A percentile compares a stretch with the other conserved stretches of the same genome.
phyloP scores from a whole-genome alignment of 2,888 invertebrate species.

The Tetropium fuscum region DNA sequence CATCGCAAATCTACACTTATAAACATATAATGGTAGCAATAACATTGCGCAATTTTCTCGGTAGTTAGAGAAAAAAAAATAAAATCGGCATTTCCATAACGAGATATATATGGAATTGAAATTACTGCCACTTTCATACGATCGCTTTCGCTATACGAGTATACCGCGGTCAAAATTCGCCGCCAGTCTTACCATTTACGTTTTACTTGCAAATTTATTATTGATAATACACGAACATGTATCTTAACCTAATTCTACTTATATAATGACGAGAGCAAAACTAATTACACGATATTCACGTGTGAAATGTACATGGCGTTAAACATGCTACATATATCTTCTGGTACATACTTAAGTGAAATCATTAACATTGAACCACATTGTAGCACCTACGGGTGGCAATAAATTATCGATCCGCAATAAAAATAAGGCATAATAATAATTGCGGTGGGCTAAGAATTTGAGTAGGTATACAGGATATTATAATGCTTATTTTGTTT shows the following conservation, averaged over 20 bases:
- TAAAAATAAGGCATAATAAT: conserved; percentile 31
- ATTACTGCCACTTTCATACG: conserved; percentile 3
- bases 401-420: conserved; percentile 33
- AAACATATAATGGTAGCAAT: background rate
- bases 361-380: conserved; percentile 32
- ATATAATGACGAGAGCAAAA: conserved; percentile 35
- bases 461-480: conserved; percentile 31
- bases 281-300: conserved; percentile 37
- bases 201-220: conserved; percentile 18
- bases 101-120: conserved; percentile 8
- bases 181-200: conserved; percentile 34
- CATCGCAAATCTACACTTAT: too few species aligned
- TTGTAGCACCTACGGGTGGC: conserved; percentile 32
- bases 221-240: conserved; percentile 31
- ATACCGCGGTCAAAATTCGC: conserved; percentile 23
- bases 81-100: conserved; percentile 13
- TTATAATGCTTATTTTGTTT: conserved; percentile 16
- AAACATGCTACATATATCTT: conserved; percentile 8
- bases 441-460: conserved; percentile 33
- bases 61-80: conserved; percentile 6
- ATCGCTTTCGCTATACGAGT: conserved; percentile 26
- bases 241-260: conserved; percentile 39
- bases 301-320: conserved; percentile 20
- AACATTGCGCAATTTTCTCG: background rate
- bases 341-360: conserved; percentile 13